Evolutionary conservation across 2,113 vertebrate genomes (phyloP), one percentile per base, ranked within the genome.

Genomic region (Microcebus griseorufus): DNA sequence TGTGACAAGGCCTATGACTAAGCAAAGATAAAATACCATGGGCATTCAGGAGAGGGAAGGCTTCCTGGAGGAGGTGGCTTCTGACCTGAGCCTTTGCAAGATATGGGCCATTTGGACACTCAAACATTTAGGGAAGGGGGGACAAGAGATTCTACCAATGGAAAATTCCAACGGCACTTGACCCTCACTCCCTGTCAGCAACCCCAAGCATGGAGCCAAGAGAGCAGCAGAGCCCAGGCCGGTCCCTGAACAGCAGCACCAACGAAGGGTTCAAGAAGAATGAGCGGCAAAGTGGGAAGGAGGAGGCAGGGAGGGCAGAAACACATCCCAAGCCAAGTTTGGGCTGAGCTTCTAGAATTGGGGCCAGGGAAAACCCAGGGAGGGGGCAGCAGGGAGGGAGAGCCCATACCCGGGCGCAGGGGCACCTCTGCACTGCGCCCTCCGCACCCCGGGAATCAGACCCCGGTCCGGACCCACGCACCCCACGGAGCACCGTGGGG

Each of bases 351-450:
- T 88, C 94, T 39, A 62, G 87, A 73, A 86, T 23, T 0, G 12
- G 37, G 34, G 25, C 16, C 0, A 65, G 29, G 72, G 51, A 62
- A 48, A 90, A 29, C 16, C 37, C 37, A 37, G 23, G 32, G 45
- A 48, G 23, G 27, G n/a, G n/a, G 65, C 14, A 39, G 23, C 23
- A 86, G 23, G 12, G 27, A 32, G 51, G 34, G 9, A 51, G n/a
- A 48, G 11, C 9, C 22, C 42, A 37, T 3, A 2, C 4, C 0
- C 2, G 4, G 3, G 9, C n/a, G 29, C 20, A 16, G 14, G 4
- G 32, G 39, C 29, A 10, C 3, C 32, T 23, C 20, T 45, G 25
- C 29, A 37, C 29, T 34, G 25, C 2, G 42, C 37, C 58, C 51
- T 23, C 67, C 18, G 48, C 25, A 39, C 80, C 79, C 58, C 12